A percentile compares a stretch with the other conserved stretches of the same genome.
These are phyloP conservation scores for Perccottus glenii DNA, from an alignment of 2,113 vertebrate species.

Conservation along the genomic window DNA sequence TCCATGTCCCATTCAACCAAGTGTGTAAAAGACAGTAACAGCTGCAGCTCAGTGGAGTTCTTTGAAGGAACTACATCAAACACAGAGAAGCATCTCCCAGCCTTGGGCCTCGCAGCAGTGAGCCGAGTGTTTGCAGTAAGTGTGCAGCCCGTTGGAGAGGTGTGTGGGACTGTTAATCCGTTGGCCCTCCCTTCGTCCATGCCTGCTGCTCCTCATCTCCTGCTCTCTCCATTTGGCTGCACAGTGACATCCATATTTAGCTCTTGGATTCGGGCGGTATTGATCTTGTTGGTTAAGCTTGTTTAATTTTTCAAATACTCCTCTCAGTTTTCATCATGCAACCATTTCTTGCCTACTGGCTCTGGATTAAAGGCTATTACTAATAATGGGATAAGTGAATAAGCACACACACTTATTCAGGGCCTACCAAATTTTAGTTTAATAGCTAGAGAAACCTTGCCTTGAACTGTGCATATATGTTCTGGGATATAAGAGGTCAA, in stretches of 20 bases:
- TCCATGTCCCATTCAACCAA: too few species aligned
- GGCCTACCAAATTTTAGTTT: too few species aligned
- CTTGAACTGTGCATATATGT: background rate
- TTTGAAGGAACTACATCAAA: too few species aligned
- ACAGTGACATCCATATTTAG: slow-evolving; percentile 48
- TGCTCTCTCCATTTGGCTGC: slow-evolving; percentile 32
- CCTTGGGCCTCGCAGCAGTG: slow-evolving; percentile 51
- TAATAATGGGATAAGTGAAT: too few species aligned
- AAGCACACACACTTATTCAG: too few species aligned
- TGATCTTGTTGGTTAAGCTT: slow-evolving; percentile 43
- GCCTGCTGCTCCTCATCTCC: slow-evolving; percentile 48
- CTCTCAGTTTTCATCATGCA: slow-evolving; percentile 28
- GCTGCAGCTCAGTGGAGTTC: too few species aligned
- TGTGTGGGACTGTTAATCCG: slow-evolving; percentile 61
- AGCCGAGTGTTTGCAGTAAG: slow-evolving; percentile 6
- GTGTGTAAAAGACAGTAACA: too few species aligned
- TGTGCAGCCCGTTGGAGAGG: slow-evolving; percentile 42
- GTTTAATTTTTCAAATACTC: slow-evolving; percentile 39
- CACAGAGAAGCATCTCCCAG: slow-evolving; percentile 61
- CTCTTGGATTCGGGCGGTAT: slow-evolving; percentile 31
- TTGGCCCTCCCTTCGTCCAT: slow-evolving; percentile 44
- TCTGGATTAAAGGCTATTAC: background rate
- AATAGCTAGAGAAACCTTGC: background rate
- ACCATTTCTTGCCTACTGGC: slow-evolving; percentile 5
- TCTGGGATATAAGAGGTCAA: background rate